Percentiles rank a stretch among this genome's conserved stretches.
Conservation (phyloP, 2,797 vertebrate species). For the Crenichthys baileyi region DNA sequence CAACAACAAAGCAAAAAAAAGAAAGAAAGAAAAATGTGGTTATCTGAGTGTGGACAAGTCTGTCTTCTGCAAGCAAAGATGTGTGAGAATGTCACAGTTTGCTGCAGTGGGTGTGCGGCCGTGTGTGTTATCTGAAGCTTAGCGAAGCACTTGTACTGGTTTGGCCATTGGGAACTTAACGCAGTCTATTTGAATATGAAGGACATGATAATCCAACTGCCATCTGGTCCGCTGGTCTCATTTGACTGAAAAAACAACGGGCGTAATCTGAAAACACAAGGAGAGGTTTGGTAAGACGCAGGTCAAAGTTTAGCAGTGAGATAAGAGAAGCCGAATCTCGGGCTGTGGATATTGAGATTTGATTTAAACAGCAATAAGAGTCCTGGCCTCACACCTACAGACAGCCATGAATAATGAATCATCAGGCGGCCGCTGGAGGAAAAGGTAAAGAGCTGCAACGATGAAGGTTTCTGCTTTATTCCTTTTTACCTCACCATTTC, state of each 20-base stretch:
- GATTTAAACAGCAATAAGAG: constrained; percentile 83
- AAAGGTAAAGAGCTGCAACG: constrained; percentile 54
- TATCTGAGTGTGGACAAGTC: constrained; percentile 65
- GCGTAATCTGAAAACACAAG: constrained; percentile 82
- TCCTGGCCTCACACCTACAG: constrained; percentile 67
- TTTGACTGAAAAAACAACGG: constrained; percentile 82
- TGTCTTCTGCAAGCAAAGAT: constrained; percentile 47
- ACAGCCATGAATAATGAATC: constrained; percentile 80
- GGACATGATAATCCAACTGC: constrained; percentile 82
- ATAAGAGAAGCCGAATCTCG: constrained; percentile 49
- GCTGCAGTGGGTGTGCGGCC: constrained; percentile 42
- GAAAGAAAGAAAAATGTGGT: constrained; percentile 54
- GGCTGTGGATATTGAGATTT: constrained; percentile 73
- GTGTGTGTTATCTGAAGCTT: constrained; percentile 50
- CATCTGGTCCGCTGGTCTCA: constrained; percentile 83
- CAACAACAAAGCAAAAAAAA: constrained; percentile 36
- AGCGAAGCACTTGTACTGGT: constrained; percentile 72
- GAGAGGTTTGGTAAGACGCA: constrained; percentile 66
- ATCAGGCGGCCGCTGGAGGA: constrained; percentile 56
- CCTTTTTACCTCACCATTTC: constrained; percentile 65
- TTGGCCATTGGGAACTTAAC: constrained; percentile 73
- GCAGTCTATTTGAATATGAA: constrained; percentile 84
- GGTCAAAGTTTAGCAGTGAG: constrained; percentile 68
- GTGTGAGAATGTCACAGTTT: constrained; percentile 54
- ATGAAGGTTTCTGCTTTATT: constrained; percentile 70